Evolutionary conservation across 2,113 vertebrate genomes (phyloP).

Genomic region (Strigops habroptila): DNA sequence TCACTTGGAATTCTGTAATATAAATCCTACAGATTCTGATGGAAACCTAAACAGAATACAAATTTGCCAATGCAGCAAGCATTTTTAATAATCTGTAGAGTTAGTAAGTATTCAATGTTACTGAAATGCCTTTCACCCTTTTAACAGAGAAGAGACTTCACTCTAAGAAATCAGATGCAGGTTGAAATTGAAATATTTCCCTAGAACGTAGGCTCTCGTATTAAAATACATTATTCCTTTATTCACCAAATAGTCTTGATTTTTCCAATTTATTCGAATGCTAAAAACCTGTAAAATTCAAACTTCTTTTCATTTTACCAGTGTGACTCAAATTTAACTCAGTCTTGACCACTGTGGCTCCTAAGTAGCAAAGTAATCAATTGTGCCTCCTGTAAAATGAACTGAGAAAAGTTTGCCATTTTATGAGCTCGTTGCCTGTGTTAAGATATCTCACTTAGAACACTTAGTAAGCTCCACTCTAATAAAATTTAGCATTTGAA

Average conservation of each 20-base stretch:
- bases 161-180: background rate
- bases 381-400: conserved; percentile 39
- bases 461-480: conserved; percentile 58
- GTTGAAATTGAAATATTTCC: background rate
- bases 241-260: background rate
- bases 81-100: background rate
- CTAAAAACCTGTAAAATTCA: conserved; percentile 11
- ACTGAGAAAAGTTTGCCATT: conserved; percentile 37
- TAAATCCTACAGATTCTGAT: conserved; percentile 35
- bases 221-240: background rate
- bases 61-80: background rate
- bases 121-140: background rate
- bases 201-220: background rate
- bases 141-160: background rate
- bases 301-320: conserved; percentile 36
- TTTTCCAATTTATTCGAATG: background rate
- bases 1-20: conserved; percentile 39
- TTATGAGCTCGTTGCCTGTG: conserved; percentile 48
- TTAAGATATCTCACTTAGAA: conserved; percentile 35
- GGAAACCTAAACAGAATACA: conserved; percentile 50
- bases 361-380: conserved; percentile 48
- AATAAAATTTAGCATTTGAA: conserved; percentile 67
- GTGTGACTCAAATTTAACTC: conserved; percentile 52
- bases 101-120: conserved; percentile 20
- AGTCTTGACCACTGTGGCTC: conserved; percentile 7